A percentile compares a stretch with the other conserved stretches of the same genome.
Conservation (phyloP, 2,113 vertebrate genomes). For the Felis catus region DNA sequence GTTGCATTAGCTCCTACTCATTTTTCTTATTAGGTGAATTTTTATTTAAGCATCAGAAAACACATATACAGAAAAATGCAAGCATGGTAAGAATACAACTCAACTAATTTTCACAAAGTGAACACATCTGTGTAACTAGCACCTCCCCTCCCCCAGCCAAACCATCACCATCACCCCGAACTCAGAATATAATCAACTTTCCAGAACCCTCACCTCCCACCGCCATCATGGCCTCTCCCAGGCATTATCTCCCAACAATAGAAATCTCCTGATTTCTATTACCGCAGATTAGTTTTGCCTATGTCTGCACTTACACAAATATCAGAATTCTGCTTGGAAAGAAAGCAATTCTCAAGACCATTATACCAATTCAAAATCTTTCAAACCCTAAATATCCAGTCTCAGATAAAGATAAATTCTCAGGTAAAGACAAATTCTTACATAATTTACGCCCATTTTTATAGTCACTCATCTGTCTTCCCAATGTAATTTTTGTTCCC, state of each 20-base stretch:
- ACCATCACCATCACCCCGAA: background rate
- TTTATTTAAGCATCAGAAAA: background rate
- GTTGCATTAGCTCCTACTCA: background rate
- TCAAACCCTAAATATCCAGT: background rate
- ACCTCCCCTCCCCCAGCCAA: background rate
- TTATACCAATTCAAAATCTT: background rate
- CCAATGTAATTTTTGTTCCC: background rate
- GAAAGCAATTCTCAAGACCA: background rate
- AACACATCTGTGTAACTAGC: background rate
- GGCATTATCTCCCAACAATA: background rate
- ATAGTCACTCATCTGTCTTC: background rate
- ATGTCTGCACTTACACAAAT: background rate
- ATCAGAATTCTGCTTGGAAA: background rate
- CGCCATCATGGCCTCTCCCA: background rate
- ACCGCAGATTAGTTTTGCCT: background rate
- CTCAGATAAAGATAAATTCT: background rate
- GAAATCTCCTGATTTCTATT: background rate
- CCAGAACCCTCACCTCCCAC: background rate
- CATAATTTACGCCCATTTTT: constrained; percentile 1
- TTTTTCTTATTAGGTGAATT: background rate
- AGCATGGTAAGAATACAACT: background rate
- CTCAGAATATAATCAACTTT: background rate
- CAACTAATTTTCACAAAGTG: background rate
- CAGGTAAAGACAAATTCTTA: background rate
- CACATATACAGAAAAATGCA: background rate